These are phyloP conservation scores for Leucoma salicis DNA, from an alignment of 2,888 invertebrate genomes.

Conservation along the genomic window DNA sequence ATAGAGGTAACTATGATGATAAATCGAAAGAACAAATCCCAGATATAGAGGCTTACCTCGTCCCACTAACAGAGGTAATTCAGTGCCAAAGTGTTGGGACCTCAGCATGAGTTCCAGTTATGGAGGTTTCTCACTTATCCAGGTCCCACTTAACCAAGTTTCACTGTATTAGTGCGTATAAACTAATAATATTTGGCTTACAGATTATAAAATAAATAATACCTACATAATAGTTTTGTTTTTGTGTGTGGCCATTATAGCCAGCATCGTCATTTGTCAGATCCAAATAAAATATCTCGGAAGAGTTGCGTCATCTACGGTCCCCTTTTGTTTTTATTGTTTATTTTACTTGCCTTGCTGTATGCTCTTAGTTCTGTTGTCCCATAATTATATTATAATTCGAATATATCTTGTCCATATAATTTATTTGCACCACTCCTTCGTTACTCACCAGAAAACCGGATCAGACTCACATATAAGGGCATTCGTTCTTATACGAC, in stretches of 20 bases:
- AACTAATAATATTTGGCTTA: too few species aligned
- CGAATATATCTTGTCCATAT: conserved; percentile 39
- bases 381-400: conserved; percentile 39
- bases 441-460: conserved; percentile 26
- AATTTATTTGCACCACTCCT: conserved; percentile 36
- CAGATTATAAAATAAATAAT: conserved; percentile 3
- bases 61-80: too few species aligned
- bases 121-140: too few species aligned
- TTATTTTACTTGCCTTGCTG: conserved; percentile 40
- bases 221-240: conserved; percentile 17
- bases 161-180: too few species aligned
- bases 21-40: too few species aligned
- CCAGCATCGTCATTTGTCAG: conserved; percentile 36
- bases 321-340: conserved; percentile 42
- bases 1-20: too few species aligned
- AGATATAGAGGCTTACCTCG: too few species aligned
- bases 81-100: too few species aligned
- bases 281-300: conserved; percentile 39
- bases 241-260: conserved; percentile 7
- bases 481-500: conserved; percentile 16
- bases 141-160: too few species aligned
- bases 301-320: conserved; percentile 46
- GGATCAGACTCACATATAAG: conserved; percentile 26
- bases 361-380: conserved; percentile 38
- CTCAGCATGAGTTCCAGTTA: too few species aligned